Evolutionary conservation across 2,113 vertebrate species (phyloP).

Genomic region (Psettodes erumei): DNA sequence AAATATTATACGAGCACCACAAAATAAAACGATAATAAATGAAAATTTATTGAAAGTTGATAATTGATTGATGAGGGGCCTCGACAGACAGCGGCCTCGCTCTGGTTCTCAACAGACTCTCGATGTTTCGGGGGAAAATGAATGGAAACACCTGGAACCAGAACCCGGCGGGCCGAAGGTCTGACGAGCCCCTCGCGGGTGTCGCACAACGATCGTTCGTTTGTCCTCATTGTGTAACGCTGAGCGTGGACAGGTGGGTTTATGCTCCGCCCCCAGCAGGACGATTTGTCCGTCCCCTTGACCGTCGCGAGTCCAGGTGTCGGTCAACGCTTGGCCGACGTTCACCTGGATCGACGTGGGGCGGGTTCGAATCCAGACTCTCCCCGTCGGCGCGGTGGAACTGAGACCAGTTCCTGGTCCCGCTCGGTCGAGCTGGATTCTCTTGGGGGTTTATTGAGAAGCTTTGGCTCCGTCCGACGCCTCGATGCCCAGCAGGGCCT

Average conservation of each 20-base stretch:
- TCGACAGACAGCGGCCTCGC: background rate
- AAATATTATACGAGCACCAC: background rate
- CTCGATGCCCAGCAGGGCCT: slow-evolving; percentile 85
- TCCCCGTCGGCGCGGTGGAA: background rate
- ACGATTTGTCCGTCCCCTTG: too few species aligned
- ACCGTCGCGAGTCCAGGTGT: too few species aligned
- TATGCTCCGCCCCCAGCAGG: background rate
- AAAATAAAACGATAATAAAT: background rate
- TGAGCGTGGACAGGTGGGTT: slow-evolving; percentile 2
- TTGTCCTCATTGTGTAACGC: too few species aligned
- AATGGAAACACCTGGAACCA: slow-evolving; percentile 5
- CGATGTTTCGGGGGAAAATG: background rate
- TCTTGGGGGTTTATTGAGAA: slow-evolving; percentile 35
- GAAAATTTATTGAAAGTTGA: background rate
- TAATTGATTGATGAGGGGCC: background rate
- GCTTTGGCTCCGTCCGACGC: slow-evolving; percentile 65
- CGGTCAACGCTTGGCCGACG: background rate
- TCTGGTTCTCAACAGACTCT: background rate
- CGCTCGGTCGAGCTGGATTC: background rate
- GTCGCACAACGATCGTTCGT: too few species aligned
- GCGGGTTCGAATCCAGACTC: background rate
- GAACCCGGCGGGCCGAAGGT: too few species aligned
- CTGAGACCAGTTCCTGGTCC: background rate
- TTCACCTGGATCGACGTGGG: background rate
- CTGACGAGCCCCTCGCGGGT: too few species aligned